phyloP scores from a whole-genome alignment of 2,113 vertebrate genomes.

The Phaetusa simplex region DNA sequence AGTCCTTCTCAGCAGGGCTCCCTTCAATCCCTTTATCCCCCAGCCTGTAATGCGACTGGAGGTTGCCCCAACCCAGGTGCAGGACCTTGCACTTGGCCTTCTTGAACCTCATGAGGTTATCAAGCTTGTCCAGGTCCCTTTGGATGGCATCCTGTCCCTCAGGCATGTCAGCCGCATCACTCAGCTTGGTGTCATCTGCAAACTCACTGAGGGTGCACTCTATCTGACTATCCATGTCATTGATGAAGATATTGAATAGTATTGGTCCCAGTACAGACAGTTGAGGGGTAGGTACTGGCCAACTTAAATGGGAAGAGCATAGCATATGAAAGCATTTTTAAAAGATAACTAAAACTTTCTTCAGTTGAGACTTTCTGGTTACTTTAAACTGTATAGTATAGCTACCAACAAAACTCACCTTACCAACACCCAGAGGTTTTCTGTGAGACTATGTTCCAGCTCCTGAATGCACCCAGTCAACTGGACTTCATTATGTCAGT shows the following conservation, averaged over 20 bases:
- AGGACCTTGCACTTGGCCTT: background rate
- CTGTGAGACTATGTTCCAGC: background rate
- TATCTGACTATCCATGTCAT: background rate
- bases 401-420: background rate
- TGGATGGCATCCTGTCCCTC: background rate
- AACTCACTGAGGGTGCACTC: background rate
- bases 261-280: background rate
- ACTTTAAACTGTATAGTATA: background rate
- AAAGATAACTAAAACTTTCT: background rate
- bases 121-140: background rate
- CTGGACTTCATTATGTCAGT: background rate
- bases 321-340: background rate
- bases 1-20: background rate
- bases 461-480: background rate
- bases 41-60: background rate
- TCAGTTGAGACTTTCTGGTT: background rate
- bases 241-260: fast-evolving
- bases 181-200: background rate
- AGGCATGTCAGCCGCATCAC: background rate
- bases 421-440: background rate
- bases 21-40: background rate
- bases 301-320: background rate
- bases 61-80: background rate
- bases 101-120: background rate
- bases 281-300: background rate